Conservation (phyloP, 2,888 invertebrate species). For the Mythimna impura region DNA sequence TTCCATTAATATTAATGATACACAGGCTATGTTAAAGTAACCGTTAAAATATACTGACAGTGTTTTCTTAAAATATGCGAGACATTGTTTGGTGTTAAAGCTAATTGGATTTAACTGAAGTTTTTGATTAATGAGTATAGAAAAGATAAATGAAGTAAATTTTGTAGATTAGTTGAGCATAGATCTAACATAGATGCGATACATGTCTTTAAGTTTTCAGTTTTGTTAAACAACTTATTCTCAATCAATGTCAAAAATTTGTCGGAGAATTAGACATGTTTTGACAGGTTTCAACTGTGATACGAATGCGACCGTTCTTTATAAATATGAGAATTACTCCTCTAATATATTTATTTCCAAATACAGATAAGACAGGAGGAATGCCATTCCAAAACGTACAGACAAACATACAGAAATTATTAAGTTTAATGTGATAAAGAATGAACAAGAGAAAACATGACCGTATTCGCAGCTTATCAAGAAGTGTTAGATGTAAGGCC, state of each 20-base stretch:
- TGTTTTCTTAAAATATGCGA: constrained; percentile 39
- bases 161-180: background rate
- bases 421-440: constrained; percentile 14
- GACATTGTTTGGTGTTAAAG: background rate
- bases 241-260: too few relatives aligned
- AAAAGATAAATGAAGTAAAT: background rate
- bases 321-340: too few relatives aligned
- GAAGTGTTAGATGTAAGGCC: constrained; percentile 42
- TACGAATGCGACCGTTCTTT: too few relatives aligned
- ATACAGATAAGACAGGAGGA: background rate
- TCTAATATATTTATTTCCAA: background rate
- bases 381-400: background rate
- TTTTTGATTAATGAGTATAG: constrained; percentile 5
- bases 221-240: too few relatives aligned
- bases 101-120: constrained; percentile 24
- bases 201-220: too few relatives aligned
- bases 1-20: constrained; percentile 76
- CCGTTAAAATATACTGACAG: constrained; percentile 29
- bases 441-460: constrained; percentile 26
- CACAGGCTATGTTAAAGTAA: constrained; percentile 29
- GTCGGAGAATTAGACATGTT: too few relatives aligned
- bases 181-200: too few relatives aligned
- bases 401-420: constrained; percentile 1
- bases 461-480: constrained; percentile 46
- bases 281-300: too few relatives aligned